Evolutionary conservation across 2,888 invertebrate genomes (phyloP).

Genomic region (Hyalella azteca): DNA sequence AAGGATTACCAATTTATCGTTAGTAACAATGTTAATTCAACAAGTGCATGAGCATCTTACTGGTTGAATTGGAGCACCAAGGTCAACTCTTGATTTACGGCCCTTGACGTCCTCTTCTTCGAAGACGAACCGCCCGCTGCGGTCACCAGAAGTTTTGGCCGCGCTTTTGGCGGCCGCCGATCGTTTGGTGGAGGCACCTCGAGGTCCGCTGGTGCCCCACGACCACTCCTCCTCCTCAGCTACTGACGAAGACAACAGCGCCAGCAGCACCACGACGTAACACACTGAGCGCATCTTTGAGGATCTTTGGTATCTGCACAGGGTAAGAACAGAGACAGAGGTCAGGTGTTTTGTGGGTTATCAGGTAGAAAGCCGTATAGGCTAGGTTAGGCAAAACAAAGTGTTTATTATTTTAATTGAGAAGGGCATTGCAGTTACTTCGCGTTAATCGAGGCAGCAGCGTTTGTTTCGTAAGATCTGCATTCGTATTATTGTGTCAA

Average conservation of each 20-base stretch:
- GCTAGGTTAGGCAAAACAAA: too few relatives aligned
- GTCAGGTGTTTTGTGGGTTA: background rate
- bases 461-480: too few relatives aligned
- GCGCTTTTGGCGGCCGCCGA: background rate
- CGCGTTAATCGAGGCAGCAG: too few relatives aligned
- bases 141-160: conserved; percentile 11
- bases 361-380: too few relatives aligned
- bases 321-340: background rate
- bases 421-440: too few relatives aligned
- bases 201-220: conserved; percentile 36
- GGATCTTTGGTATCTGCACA: conserved; percentile 23
- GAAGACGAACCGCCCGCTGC: conserved; percentile 38
- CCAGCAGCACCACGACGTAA: background rate
- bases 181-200: background rate
- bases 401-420: too few relatives aligned
- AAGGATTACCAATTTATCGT: too few relatives aligned
- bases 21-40: too few relatives aligned
- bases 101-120: conserved; percentile 27
- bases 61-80: background rate
- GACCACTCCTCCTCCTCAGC: conserved; percentile 41
- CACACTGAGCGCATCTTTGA: background rate
- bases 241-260: background rate
- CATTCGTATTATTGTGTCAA: too few relatives aligned
- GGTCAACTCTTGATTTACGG: background rate
- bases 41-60: too few relatives aligned